A percentile compares a stretch with the other conserved stretches of the same genome.
Conservation (phyloP, 2,797 vertebrate species). For the Momotus momota region DNA sequence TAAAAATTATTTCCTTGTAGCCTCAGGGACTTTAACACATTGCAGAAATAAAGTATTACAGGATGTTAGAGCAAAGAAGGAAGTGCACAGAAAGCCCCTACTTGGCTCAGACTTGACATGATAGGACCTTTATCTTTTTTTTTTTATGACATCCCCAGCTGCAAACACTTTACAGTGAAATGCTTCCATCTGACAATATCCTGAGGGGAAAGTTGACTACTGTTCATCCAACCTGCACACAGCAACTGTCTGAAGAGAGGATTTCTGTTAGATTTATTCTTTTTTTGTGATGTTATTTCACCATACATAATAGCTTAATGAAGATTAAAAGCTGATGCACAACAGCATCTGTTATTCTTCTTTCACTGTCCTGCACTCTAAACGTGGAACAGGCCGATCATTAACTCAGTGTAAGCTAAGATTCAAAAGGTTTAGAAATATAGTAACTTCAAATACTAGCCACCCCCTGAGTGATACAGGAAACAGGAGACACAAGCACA, state of each 20-base stretch:
- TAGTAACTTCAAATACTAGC: not conserved
- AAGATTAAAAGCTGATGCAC: not conserved
- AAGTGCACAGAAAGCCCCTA: conserved; percentile 29
- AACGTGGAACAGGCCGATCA: not conserved
- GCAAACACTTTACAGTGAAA: conserved; percentile 62
- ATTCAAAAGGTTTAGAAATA: not conserved
- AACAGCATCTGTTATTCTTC: not conserved
- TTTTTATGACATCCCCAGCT: conserved; percentile 67
- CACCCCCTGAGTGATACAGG: not conserved
- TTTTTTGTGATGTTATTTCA: not conserved
- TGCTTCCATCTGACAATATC: conserved; percentile 41
- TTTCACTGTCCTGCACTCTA: not conserved
- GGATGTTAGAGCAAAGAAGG: not conserved
- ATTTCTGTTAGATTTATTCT: conserved; percentile 11
- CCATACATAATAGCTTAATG: not conserved
- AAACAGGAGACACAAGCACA: not conserved
- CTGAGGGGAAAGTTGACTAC: conserved; percentile 51
- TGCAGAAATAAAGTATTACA: not conserved
- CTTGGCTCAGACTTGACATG: conserved; percentile 37
- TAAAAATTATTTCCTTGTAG: conserved; percentile 43
- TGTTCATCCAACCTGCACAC: conserved; percentile 17
- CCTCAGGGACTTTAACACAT: not conserved
- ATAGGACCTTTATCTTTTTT: conserved; percentile 47
- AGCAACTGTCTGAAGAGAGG: not conserved
- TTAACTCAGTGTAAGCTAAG: not conserved